Conservation (phyloP, 2,888 invertebrate genomes). For the Stenoptilia bipunctidactyla region DNA sequence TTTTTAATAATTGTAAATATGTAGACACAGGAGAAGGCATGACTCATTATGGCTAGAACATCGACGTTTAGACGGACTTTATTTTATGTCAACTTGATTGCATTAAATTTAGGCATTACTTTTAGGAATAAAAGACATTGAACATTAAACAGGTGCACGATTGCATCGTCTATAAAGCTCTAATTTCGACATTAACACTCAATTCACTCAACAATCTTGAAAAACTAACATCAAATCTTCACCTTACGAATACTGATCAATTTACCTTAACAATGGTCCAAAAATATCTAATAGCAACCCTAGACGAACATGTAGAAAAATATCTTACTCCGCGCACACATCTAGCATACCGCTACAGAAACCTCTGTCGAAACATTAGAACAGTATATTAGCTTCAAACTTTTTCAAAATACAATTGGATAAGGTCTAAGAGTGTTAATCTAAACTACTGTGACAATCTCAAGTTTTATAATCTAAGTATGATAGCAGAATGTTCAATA, state of each 20-base stretch:
- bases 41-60: conserved; percentile 4
- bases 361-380: background rate
- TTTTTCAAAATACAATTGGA: conserved; percentile 30
- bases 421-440: conserved; percentile 62
- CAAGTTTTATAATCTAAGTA: conserved; percentile 37
- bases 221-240: conserved; percentile 48
- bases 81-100: background rate
- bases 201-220: conserved; percentile 41
- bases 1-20: too few species aligned
- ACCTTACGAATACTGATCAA: conserved; percentile 57
- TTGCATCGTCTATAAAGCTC: conserved; percentile 23
- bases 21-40: background rate
- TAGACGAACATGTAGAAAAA: conserved; percentile 69
- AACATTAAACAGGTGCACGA: conserved; percentile 32
- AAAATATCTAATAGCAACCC: conserved; percentile 64
- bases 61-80: background rate
- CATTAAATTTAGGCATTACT: conserved; percentile 5
- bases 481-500: conserved; percentile 44
- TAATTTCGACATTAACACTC: conserved; percentile 41
- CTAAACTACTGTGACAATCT: conserved; percentile 58
- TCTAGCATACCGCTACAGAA: conserved; percentile 29
- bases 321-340: conserved; percentile 60
- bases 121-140: conserved; percentile 19
- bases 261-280: conserved; percentile 68
- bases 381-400: conserved; percentile 22